These are phyloP conservation scores for Megaptera novaeangliae DNA, from an alignment of 2,113 vertebrate species.

Conservation along the genomic window DNA sequence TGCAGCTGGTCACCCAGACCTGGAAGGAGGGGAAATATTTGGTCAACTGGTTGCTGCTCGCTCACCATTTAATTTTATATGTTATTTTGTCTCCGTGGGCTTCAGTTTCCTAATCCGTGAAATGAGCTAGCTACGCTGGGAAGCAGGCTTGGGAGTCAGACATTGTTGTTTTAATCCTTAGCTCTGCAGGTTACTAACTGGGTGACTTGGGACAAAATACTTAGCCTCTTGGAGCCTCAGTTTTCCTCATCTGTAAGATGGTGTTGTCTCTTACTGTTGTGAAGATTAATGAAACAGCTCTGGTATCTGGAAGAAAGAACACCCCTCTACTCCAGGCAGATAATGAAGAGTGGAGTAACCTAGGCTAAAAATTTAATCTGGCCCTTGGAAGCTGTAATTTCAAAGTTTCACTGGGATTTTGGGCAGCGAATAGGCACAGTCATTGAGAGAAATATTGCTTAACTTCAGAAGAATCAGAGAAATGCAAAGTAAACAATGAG, in stretches of 20 bases:
- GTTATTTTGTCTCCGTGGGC: background rate
- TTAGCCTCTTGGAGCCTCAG: background rate
- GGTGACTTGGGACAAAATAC: background rate
- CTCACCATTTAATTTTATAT: background rate
- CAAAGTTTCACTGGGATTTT: background rate
- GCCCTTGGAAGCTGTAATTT: background rate
- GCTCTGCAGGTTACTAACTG: background rate
- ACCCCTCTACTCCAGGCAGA: background rate
- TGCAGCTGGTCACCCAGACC: slow-evolving; percentile 37
- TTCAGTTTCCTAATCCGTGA: background rate
- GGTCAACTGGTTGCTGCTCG: background rate
- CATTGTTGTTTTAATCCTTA: background rate
- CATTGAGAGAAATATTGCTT: background rate
- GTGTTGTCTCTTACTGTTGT: background rate
- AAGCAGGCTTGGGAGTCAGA: background rate
- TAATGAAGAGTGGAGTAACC: background rate
- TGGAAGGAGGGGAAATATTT: background rate
- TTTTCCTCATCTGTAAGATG: background rate
- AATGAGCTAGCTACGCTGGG: background rate
- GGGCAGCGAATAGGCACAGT: background rate
- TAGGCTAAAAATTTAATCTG: background rate
- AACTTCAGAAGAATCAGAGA: background rate
- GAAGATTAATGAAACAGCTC: background rate
- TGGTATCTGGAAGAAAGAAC: background rate
- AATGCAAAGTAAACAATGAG: background rate